These are phyloP conservation scores for Hyles vespertilio DNA, from an alignment of 1,140 invertebrate species.

Conservation along the genomic window DNA sequence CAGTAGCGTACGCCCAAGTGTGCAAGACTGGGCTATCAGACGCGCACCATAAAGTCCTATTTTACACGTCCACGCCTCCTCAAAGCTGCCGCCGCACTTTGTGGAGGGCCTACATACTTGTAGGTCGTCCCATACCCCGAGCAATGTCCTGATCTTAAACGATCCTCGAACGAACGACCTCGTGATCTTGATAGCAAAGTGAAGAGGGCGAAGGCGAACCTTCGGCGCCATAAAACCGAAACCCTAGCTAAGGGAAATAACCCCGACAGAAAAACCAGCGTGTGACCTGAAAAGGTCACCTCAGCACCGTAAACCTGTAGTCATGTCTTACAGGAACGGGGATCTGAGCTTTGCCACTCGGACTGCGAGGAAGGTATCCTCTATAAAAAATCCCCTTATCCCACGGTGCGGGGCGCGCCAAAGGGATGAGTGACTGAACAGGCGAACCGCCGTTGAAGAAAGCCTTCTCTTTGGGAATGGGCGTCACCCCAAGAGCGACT, in stretches of 20 bases:
- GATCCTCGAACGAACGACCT: not conserved
- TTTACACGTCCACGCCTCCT: not conserved
- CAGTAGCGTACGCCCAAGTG: not conserved
- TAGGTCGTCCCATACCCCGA: conserved; percentile 1
- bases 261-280: too few species aligned
- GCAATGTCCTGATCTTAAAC: not conserved
- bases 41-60: conserved; percentile 3
- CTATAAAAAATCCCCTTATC: too few species aligned
- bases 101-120: not conserved
- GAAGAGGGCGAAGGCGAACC: not conserved
- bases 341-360: too few species aligned
- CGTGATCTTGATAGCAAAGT: conserved; percentile 2
- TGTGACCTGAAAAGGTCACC: too few species aligned
- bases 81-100: not conserved
- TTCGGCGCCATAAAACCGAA: too few species aligned
- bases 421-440: conserved; percentile 10
- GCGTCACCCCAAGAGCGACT: too few species aligned
- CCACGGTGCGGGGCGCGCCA: conserved; percentile 3
- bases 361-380: too few species aligned
- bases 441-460: not conserved
- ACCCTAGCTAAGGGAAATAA: too few species aligned
- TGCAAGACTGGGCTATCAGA: conserved; percentile 2
- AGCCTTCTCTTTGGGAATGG: too few species aligned
- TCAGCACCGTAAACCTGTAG: too few species aligned
- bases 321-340: too few species aligned